phyloP scores from a whole-genome alignment of 2,888 invertebrate species.

The Willowsia nigromaculata region DNA sequence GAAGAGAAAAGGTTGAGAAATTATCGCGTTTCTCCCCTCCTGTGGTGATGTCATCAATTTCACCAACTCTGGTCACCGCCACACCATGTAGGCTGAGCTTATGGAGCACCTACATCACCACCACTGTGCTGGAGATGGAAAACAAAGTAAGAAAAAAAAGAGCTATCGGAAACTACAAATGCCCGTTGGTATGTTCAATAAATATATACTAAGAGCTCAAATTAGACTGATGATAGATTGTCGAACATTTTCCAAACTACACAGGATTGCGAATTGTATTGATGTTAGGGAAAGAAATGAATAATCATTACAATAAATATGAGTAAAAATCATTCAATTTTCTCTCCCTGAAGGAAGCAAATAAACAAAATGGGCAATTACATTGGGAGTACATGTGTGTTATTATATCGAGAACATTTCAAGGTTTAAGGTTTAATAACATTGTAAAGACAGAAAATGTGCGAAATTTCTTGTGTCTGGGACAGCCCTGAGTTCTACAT shows the following conservation, averaged over 20 bases:
- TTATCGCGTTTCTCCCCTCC: constrained; percentile 5
- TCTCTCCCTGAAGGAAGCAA: not conserved
- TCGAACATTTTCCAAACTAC: not conserved
- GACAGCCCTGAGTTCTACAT: too few species aligned
- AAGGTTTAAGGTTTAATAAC: not conserved
- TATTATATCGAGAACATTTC: not conserved
- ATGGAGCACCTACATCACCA: not conserved
- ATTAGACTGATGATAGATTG: not conserved
- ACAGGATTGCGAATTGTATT: not conserved
- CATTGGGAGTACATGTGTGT: not conserved
- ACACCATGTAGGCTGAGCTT: not conserved
- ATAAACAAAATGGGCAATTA: not conserved
- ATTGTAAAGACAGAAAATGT: not conserved
- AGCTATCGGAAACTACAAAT: constrained; percentile 2
- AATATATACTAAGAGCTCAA: not conserved
- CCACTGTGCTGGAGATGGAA: not conserved
- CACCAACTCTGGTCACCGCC: not conserved
- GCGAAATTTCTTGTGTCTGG: not conserved
- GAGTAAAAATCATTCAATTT: not conserved
- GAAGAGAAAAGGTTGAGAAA: constrained; percentile 23
- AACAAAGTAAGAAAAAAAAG: not conserved
- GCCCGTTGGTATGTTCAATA: not conserved
- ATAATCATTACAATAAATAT: not conserved
- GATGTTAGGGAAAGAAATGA: not conserved
- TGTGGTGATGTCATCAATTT: constrained; percentile 35